A percentile compares a stretch with the other conserved stretches of the same genome.
Evolutionary conservation across 2,797 vertebrate genomes (phyloP).

Genomic region (Myoxocephalus aenaeus): DNA sequence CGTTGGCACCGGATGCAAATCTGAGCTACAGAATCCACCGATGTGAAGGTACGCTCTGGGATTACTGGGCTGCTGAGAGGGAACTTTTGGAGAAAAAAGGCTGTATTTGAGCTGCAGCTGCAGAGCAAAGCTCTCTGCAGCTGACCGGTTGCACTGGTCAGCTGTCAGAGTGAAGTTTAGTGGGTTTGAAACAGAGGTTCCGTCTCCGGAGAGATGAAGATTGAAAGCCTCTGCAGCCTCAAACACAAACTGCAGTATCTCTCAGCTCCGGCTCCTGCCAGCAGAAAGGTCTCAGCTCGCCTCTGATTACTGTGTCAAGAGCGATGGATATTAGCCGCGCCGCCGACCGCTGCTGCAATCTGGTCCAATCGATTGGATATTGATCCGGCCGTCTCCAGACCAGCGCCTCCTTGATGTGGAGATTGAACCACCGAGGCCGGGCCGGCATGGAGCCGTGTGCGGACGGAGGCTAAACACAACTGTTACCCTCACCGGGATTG

Average conservation of each 20-base stretch:
- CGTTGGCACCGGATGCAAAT: too few relatives aligned
- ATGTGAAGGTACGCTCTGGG: too few relatives aligned
- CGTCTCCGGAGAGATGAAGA: slow-evolving; percentile 40
- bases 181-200: slow-evolving; percentile 6
- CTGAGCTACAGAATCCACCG: too few relatives aligned
- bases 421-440: slow-evolving; percentile 18
- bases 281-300: neutral
- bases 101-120: neutral
- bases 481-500: slow-evolving; percentile 2
- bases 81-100: too few relatives aligned
- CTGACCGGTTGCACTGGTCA: too few relatives aligned
- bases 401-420: slow-evolving; percentile 24
- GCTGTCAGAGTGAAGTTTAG: neutral
- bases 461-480: slow-evolving; percentile 33
- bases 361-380: slow-evolving; percentile 61
- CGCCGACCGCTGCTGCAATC: slow-evolving; percentile 54
- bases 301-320: slow-evolving; percentile 61
- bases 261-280: neutral
- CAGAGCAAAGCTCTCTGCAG: neutral
- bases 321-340: slow-evolving; percentile 35
- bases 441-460: neutral
- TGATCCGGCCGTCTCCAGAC: slow-evolving; percentile 48
- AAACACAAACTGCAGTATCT: slow-evolving; percentile 17
- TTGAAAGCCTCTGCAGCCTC: slow-evolving; percentile 38
- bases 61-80: too few relatives aligned